Percentiles rank a stretch among this genome's conserved stretches.
phyloP scores from a whole-genome alignment of 2,797 vertebrate genomes.

The Neopelma chrysocephalum region DNA sequence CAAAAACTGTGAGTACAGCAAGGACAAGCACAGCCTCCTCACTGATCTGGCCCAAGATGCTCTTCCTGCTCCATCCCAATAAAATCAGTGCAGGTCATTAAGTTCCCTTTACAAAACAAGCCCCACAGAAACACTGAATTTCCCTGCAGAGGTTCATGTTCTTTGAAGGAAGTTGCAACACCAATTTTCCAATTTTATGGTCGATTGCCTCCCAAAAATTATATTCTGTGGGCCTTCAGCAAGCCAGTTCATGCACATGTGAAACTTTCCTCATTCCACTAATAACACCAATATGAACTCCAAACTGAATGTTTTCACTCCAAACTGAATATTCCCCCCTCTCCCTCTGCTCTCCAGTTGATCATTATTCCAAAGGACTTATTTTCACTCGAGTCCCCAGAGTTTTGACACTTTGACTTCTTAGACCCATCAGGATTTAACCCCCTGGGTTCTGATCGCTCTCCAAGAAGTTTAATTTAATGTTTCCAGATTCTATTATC shows the following conservation, averaged over 20 bases:
- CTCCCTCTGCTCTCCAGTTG: too few species aligned
- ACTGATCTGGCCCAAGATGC: rapidly evolving
- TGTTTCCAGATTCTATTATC: not conserved
- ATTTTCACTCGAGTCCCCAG: too few species aligned
- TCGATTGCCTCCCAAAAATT: constrained; percentile 27
- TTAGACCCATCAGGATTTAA: not conserved
- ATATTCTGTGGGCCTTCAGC: not conserved
- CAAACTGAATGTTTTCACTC: not conserved
- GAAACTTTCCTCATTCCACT: not conserved
- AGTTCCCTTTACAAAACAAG: not conserved
- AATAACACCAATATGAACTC: not conserved
- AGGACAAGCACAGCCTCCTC: not conserved
- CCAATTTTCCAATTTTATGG: constrained; percentile 51
- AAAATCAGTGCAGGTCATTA: not conserved
- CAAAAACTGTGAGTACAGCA: not conserved
- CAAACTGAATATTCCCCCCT: too few species aligned
- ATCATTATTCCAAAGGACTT: too few species aligned
- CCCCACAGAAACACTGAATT: not conserved
- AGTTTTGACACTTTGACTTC: not conserved
- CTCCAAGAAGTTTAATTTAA: not conserved
- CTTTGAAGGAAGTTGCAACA: not conserved
- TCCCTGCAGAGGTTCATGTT: not conserved
- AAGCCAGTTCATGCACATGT: not conserved
- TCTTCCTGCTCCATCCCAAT: not conserved
- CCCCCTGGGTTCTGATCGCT: not conserved